Evolutionary conservation across 2,888 invertebrate genomes (phyloP).

Genomic region (Ichneumoninae sp.): DNA sequence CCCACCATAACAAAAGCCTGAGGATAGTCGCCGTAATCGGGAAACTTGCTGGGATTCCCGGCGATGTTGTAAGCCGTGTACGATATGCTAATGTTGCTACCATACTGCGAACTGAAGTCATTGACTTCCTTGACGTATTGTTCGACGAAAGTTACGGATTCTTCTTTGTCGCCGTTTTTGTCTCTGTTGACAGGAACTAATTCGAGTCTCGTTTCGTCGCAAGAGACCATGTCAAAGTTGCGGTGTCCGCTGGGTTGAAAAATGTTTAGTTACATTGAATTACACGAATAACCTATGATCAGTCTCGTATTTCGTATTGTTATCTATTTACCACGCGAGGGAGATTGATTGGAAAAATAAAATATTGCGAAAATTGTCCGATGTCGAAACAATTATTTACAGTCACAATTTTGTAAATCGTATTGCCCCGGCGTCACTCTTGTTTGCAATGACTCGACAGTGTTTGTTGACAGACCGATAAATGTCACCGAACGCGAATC

Average conservation of each 20-base stretch:
- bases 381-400: neutral
- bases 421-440: slow-evolving; percentile 1
- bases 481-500: slow-evolving; percentile 62
- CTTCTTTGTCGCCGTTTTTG: slow-evolving; percentile 74
- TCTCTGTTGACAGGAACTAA: slow-evolving; percentile 77
- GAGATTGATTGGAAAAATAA: neutral
- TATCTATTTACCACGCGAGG: slow-evolving; percentile 8
- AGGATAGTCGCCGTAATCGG: slow-evolving; percentile 96
- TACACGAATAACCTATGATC: slow-evolving; percentile 20
- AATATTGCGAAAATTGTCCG: neutral
- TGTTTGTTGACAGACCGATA: slow-evolving; percentile 70
- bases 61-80: slow-evolving; percentile 95
- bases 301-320: neutral
- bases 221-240: slow-evolving; percentile 79
- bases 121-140: slow-evolving; percentile 92
- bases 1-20: slow-evolving; percentile 95
- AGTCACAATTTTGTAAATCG: slow-evolving; percentile 11
- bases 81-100: slow-evolving; percentile 93
- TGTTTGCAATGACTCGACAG: slow-evolving; percentile 46
- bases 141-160: slow-evolving; percentile 86
- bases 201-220: slow-evolving; percentile 79
- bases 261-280: slow-evolving; percentile 24
- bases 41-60: slow-evolving; percentile 93
- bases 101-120: slow-evolving; percentile 96
- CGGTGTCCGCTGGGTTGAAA: slow-evolving; percentile 40